A percentile compares a stretch with the other conserved stretches of the same genome.
Conservation (phyloP, 2,797 vertebrate genomes). For the Emys orbicularis region DNA sequence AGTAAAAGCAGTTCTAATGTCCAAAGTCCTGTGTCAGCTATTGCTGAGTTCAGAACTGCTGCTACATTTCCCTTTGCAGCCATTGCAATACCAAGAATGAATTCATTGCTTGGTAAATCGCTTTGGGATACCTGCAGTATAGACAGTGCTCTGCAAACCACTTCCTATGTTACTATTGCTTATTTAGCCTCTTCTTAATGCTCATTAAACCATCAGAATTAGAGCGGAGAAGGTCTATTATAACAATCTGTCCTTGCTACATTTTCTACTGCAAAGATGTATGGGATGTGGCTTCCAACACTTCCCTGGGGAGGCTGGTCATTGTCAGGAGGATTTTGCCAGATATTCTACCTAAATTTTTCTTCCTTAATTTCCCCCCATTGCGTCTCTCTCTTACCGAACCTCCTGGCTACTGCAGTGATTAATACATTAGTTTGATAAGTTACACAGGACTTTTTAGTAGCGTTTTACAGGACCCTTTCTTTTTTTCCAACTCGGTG, state of each 20-base stretch:
- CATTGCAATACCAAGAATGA: background rate
- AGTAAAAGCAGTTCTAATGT: background rate
- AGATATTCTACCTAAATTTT: too few relatives aligned
- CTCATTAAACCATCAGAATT: background rate
- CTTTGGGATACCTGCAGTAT: rapidly evolving
- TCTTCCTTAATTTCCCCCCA: too few relatives aligned
- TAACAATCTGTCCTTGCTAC: background rate
- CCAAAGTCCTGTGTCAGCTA: background rate
- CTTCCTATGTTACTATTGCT: too few relatives aligned
- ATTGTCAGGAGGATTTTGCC: too few relatives aligned
- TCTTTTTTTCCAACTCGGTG: background rate
- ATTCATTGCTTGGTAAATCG: rapidly evolving
- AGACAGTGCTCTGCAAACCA: background rate
- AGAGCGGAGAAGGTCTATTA: background rate
- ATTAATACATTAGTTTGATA: too few relatives aligned
- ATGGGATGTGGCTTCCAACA: too few relatives aligned
- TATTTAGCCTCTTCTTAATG: background rate
- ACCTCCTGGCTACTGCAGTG: too few relatives aligned
- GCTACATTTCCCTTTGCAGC: rapidly evolving
- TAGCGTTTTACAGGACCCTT: background rate
- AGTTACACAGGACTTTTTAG: background rate
- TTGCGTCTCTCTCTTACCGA: too few relatives aligned
- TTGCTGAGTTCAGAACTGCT: background rate
- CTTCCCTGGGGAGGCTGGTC: too few relatives aligned
- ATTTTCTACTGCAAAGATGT: background rate